Base-by-base conservation (phyloP, 2,113 vertebrate genomes). In the Agelaius tricolor region DNA sequence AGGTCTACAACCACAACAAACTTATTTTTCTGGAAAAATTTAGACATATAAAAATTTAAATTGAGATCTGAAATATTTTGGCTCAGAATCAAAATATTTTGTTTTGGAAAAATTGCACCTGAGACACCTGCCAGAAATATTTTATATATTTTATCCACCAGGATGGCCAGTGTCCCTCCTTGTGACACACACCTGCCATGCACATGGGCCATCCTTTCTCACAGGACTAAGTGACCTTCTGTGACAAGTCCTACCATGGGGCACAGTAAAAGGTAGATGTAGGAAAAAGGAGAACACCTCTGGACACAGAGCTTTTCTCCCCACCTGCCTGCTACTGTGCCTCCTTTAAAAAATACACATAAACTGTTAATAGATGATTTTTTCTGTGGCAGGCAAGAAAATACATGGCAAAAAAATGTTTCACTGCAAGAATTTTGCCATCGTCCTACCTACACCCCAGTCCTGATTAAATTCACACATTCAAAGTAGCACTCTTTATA, bases 371-470 rank as follows among this genome's bases (percentile, higher is more conserved):
- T 2, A 59, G 4, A 10, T 3, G 35, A 5, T 47, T 69, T 69
- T 66, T 73, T 23, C 30, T 9, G 7, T 73, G 27, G 7, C 1
- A 39, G 33, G 33, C 11, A 68, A 74, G 41, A 74, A 84, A 91
- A 76, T 20, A 37, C 5, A 30, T 2, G n/a, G 16, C 1, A 7
- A 85, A 84, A 59, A 62, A 27, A 67, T 8, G 2, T n/a, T 84
- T 73, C 5, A 27, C 27, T 49, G n/a, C 26, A 85, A 82, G 61
- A 39, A 31, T 54, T 86, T 33, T 6, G 35, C 39, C 35, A n/a
- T 13, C 1, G 1, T 49, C 12, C 21, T 4, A 1, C 21, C 35
- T 58, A 19, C 10, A 18, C 5, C 7, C 6, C 3, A 44, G 7
- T 67, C 33, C 22, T 77, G 69, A 66, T 71, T 84, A 89, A 86